phyloP scores from a whole-genome alignment of 2,888 invertebrate genomes.

The Xestobium rufovillosum region DNA sequence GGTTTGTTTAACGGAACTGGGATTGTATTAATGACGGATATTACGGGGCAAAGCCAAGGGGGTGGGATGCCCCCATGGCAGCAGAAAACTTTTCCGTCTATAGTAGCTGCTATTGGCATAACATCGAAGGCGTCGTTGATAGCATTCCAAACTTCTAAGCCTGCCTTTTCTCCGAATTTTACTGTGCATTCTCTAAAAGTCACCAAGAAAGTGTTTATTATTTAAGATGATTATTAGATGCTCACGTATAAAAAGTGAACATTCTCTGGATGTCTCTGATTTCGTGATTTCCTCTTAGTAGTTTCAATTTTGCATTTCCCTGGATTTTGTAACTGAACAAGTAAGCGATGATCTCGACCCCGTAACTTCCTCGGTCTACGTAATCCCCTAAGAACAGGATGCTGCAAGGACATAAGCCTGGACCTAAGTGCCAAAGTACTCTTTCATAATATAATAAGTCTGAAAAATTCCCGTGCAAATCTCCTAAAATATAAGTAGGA shows the following conservation, averaged over 20 bases:
- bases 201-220: too few relatives aligned
- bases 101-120: slow-evolving; percentile 63
- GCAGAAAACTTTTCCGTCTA: slow-evolving; percentile 71
- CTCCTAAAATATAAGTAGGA: slow-evolving; percentile 57
- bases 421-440: slow-evolving; percentile 61
- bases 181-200: slow-evolving; percentile 54
- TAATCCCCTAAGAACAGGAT: slow-evolving; percentile 70
- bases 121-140: slow-evolving; percentile 64
- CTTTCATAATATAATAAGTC: slow-evolving; percentile 63
- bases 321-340: slow-evolving; percentile 63
- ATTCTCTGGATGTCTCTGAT: slow-evolving; percentile 64
- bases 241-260: slow-evolving; percentile 64
- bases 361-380: slow-evolving; percentile 64
- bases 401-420: slow-evolving; percentile 54
- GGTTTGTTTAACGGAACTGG: slow-evolving; percentile 58
- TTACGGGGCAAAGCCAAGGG: slow-evolving; percentile 56
- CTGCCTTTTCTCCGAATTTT: slow-evolving; percentile 61
- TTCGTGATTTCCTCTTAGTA: slow-evolving; percentile 71
- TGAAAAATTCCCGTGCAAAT: slow-evolving; percentile 66
- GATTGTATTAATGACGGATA: slow-evolving; percentile 57
- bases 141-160: slow-evolving; percentile 58
- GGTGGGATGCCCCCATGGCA: slow-evolving; percentile 74
- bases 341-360: slow-evolving; percentile 63
- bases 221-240: too few relatives aligned
- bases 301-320: slow-evolving; percentile 54